phyloP scores from a whole-genome alignment of 2,113 vertebrate genomes.

The Austrofundulus limnaeus region DNA sequence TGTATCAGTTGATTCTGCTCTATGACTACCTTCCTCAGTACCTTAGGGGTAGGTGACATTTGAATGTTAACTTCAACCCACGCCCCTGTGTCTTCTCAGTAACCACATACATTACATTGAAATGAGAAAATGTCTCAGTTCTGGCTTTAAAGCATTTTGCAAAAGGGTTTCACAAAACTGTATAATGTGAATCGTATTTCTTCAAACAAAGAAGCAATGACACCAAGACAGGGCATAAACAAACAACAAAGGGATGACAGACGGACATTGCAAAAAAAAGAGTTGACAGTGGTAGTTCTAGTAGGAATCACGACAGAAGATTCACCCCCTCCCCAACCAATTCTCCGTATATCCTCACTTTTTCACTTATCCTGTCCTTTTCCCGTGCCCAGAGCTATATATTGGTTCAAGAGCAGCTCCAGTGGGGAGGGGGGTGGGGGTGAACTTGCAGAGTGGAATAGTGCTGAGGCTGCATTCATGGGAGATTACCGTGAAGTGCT shows the following conservation, averaged over 20 bases:
- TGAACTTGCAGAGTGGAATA: slow-evolving; percentile 65
- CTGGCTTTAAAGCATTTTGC: no score
- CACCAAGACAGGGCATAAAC: slow-evolving; percentile 36
- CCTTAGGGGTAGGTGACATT: no score
- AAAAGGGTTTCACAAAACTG: background rate
- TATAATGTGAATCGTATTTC: slow-evolving; percentile 35
- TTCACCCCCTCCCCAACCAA: background rate
- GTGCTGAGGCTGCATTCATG: slow-evolving; percentile 87
- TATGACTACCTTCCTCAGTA: no score
- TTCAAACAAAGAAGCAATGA: slow-evolving; percentile 33
- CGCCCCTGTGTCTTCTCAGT: no score
- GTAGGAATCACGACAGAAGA: slow-evolving; percentile 11
- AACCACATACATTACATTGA: no score
- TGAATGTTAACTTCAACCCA: no score
- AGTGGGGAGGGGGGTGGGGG: slow-evolving; percentile 56
- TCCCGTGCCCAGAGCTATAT: slow-evolving; percentile 17
- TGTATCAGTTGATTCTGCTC: no score
- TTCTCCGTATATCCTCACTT: slow-evolving; percentile 20
- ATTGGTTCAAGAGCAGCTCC: slow-evolving; percentile 77
- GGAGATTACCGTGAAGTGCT: slow-evolving; percentile 80
- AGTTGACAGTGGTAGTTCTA: slow-evolving; percentile 8
- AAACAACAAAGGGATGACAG: slow-evolving; percentile 54
- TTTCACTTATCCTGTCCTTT: slow-evolving; percentile 34
- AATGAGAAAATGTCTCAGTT: no score
- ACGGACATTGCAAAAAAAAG: slow-evolving; percentile 14